Conservation (phyloP, 2,888 invertebrate genomes). For the Ichneumon xanthorius region DNA sequence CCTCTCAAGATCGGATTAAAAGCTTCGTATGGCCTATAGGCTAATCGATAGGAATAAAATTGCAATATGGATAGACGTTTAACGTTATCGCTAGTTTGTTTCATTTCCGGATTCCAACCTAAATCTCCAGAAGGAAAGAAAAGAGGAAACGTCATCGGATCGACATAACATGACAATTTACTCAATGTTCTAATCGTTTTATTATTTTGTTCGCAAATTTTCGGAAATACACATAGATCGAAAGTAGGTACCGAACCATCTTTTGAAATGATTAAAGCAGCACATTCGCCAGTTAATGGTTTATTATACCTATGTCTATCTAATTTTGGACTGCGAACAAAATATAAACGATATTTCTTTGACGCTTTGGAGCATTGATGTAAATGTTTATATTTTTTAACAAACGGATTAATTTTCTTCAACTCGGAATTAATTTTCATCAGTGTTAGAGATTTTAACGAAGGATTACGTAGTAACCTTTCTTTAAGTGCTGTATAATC, state of each 20-base stretch:
- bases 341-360: background rate
- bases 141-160: slow-evolving; percentile 49
- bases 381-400: slow-evolving; percentile 20
- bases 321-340: background rate
- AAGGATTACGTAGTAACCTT: background rate
- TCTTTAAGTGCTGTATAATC: slow-evolving; percentile 9
- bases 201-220: background rate
- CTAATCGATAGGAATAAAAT: slow-evolving; percentile 34
- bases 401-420: slow-evolving; percentile 27
- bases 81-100: background rate
- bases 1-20: slow-evolving; percentile 25
- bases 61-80: slow-evolving; percentile 21
- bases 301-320: background rate
- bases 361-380: background rate
- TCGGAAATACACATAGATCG: slow-evolving; percentile 33
- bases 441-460: slow-evolving; percentile 3
- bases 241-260: background rate
- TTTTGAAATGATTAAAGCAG: slow-evolving; percentile 7
- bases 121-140: slow-evolving; percentile 43
- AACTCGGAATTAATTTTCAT: slow-evolving; percentile 4
- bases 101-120: slow-evolving; percentile 32
- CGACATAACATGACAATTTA: slow-evolving; percentile 43
- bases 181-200: slow-evolving; percentile 19
- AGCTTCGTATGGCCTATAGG: slow-evolving; percentile 15
- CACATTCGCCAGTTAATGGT: too few relatives aligned